These are phyloP conservation scores for Diplolepis rosae DNA, from an alignment of 2,888 invertebrate genomes.

Conservation along the genomic window DNA sequence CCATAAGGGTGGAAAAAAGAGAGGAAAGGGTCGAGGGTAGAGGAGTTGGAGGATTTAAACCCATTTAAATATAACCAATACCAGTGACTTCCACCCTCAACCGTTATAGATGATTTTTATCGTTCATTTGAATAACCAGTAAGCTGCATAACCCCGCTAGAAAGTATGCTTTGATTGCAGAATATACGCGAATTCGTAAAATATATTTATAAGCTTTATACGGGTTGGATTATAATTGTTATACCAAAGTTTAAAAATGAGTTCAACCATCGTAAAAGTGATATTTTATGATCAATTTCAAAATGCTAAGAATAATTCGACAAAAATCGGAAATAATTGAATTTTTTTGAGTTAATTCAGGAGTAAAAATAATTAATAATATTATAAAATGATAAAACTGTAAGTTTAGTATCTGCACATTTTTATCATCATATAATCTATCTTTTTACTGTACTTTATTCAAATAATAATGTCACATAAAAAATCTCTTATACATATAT, in stretches of 20 bases:
- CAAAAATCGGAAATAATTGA: too few species aligned
- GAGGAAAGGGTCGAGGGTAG: slow-evolving; percentile 36
- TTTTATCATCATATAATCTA: too few species aligned
- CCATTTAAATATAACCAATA: slow-evolving; percentile 68
- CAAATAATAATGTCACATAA: too few species aligned
- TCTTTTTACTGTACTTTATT: too few species aligned
- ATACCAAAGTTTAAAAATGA: background rate
- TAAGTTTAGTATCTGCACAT: too few species aligned
- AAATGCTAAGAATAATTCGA: too few species aligned
- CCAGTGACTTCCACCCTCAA: slow-evolving; percentile 56
- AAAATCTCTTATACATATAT: too few species aligned
- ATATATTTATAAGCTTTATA: background rate
- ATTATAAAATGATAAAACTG: too few species aligned
- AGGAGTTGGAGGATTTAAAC: slow-evolving; percentile 61
- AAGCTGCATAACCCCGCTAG: slow-evolving; percentile 53
- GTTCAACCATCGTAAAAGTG: background rate
- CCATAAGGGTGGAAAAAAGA: slow-evolving; percentile 33
- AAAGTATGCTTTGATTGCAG: slow-evolving; percentile 24
- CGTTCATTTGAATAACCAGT: slow-evolving; percentile 71
- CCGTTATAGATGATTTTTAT: slow-evolving; percentile 67
- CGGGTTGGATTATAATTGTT: background rate
- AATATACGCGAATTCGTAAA: slow-evolving; percentile 11
- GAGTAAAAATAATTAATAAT: too few species aligned
- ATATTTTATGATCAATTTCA: too few species aligned
- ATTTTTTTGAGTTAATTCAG: too few species aligned